A percentile compares a stretch with the other conserved stretches of the same genome.
phyloP scores from a whole-genome alignment of 2,888 invertebrate species.

The Rhingia campestris region DNA sequence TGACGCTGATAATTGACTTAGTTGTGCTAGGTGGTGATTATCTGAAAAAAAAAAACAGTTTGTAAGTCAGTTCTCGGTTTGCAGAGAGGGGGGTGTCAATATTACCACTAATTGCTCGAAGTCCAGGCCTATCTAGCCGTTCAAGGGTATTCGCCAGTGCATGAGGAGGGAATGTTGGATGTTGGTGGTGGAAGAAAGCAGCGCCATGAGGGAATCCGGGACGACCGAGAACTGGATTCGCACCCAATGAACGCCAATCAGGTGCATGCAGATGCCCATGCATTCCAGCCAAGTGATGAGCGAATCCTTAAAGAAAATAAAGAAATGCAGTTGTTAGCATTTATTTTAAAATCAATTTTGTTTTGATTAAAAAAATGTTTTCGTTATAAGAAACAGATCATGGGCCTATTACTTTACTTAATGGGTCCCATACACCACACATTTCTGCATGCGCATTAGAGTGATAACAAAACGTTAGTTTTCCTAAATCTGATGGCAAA shows the following conservation, averaged over 20 bases:
- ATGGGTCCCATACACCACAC: no score
- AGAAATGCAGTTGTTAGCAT: no score
- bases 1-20: conserved; percentile 79
- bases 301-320: conserved; percentile 85
- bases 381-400: no score
- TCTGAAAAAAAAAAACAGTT: conserved; percentile 58
- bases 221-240: conserved; percentile 80
- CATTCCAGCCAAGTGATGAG: conserved; percentile 89
- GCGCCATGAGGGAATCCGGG: conserved; percentile 81
- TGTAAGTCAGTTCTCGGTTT: background rate
- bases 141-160: conserved; percentile 84
- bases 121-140: conserved; percentile 80
- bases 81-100: conserved; percentile 29
- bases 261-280: conserved; percentile 87
- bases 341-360: no score
- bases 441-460: no score
- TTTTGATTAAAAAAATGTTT: no score
- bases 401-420: no score
- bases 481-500: no score
- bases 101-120: conserved; percentile 80
- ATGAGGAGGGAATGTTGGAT: conserved; percentile 84
- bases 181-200: conserved; percentile 83
- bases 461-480: no score
- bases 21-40: conserved; percentile 78
- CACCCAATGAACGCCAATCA: conserved; percentile 85